phyloP scores from a whole-genome alignment of 2,113 vertebrate genomes.

The Coregonus clupeaformis region DNA sequence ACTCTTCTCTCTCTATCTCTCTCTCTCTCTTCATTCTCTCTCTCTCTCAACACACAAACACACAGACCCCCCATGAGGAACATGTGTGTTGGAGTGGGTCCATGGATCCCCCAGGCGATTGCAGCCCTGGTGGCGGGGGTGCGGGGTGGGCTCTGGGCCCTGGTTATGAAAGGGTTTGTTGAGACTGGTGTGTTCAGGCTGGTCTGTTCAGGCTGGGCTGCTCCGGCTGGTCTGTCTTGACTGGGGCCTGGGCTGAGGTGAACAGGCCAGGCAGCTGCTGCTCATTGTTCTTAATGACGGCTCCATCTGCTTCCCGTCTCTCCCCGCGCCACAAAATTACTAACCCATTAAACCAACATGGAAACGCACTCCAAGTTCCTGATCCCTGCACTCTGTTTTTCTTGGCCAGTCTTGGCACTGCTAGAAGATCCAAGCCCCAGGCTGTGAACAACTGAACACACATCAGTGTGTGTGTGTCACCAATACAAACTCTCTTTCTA shows the following conservation, averaged over 20 bases:
- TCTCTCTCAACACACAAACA: neutral
- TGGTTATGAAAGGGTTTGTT: slow-evolving; percentile 14
- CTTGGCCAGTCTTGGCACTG: slow-evolving; percentile 45
- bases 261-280: slow-evolving; percentile 86
- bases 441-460: slow-evolving; percentile 9
- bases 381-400: slow-evolving; percentile 63
- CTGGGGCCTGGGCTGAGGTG: slow-evolving; percentile 68
- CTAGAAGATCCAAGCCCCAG: slow-evolving; percentile 30
- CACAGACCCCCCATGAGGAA: slow-evolving; percentile 12
- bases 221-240: slow-evolving; percentile 34
- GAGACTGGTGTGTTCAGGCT: too few species aligned
- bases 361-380: slow-evolving; percentile 70
- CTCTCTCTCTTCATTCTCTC: neutral
- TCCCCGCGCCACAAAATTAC: slow-evolving; percentile 82
- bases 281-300: slow-evolving; percentile 86
- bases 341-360: slow-evolving; percentile 86
- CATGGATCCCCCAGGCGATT: slow-evolving; percentile 26
- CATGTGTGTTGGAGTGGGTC: slow-evolving; percentile 32
- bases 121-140: slow-evolving; percentile 4
- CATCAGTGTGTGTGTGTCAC: neutral
- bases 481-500: neutral
- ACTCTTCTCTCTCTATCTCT: neutral
- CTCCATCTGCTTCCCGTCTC: slow-evolving; percentile 90
- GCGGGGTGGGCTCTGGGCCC: neutral
- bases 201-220: too few species aligned